Evolutionary conservation across 1,140 invertebrate genomes (phyloP), one percentile per base, ranked within the genome.

Genomic region (Hestina assimilis): DNA sequence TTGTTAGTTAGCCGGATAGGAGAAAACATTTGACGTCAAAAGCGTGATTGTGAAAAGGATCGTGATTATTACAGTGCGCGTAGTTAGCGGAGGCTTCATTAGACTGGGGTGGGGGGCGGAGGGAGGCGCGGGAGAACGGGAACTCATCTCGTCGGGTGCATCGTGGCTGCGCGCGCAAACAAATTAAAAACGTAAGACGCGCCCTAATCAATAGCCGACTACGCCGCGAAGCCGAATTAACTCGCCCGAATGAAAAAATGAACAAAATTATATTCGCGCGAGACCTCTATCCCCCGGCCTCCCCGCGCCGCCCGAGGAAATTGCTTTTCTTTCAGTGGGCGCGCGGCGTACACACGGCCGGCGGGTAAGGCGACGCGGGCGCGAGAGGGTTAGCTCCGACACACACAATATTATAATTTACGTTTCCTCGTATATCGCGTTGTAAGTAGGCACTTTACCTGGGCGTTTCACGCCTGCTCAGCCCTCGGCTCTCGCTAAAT

Each of bases 131-230:
- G 56, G 47, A 20, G 46, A 56, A 40, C 55, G 67, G 65, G 59
- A 63, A 50, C 72, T 81, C 81, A 83, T 82, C 80, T 82, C 74
- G 62, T 35, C 67, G 79, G 76, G 77, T 84, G 82, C 82, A 84
- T 83, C 75, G 67, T 48, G 66, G 75, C 76, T 87, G 84, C 84
- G 84, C 84, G 84, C 84, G 84, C 84, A 87, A 87, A 87, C 84
- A 87, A 87, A 87, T 87, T 87, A 87, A 87, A 69, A 87, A 85
- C 78, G 80, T 85, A 87, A 87, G 84, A 87, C 84, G 84, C 84
- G 81, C 82, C 84, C 84, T 87, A 87, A 87, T 87, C 84, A 87
- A 87, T 87, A 87, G 84, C 84, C 76, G 80, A 75, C 75, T 80
- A 74, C 75, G 79, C 80, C 80, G 79, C 76, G 76, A 78, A 83